Percentiles rank a stretch among this genome's conserved stretches.
These are phyloP conservation scores for Danio choprae DNA, from an alignment of 2,797 vertebrate species.

Conservation along the genomic window DNA sequence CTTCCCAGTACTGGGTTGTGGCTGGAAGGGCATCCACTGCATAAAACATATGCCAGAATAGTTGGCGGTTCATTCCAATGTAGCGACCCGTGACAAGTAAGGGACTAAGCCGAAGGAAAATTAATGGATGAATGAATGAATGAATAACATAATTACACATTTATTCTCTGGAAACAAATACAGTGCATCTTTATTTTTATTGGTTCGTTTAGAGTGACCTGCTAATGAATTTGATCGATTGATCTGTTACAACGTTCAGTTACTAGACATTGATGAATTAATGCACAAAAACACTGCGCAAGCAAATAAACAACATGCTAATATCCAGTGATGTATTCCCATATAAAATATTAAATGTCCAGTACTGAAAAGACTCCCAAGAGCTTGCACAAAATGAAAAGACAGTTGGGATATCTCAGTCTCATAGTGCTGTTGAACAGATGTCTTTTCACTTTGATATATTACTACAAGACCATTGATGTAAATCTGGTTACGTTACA, in stretches of 20 bases:
- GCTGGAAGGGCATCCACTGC: too few species aligned
- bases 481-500: not conserved
- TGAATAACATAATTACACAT: not conserved
- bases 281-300: not conserved
- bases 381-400: constrained; percentile 20
- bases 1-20: too few species aligned
- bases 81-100: too few species aligned
- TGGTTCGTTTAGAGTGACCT: not conserved
- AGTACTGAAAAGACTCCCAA: not conserved
- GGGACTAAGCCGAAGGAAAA: too few species aligned
- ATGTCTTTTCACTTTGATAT: constrained; percentile 3
- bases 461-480: constrained; percentile 2
- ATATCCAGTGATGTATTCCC: not conserved
- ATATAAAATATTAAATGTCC: not conserved
- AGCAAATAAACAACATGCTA: not conserved
- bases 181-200: not conserved
- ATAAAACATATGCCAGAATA: too few species aligned
- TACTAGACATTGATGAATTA: not conserved
- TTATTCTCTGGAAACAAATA: not conserved
- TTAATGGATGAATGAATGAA: too few species aligned
- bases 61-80: too few species aligned
- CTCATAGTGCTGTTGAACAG: not conserved
- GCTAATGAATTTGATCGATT: not conserved
- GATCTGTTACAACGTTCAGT: not conserved
- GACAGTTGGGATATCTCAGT: not conserved